Conservation (phyloP, 2,888 invertebrate genomes). For the Diachrysia chrysitis region DNA sequence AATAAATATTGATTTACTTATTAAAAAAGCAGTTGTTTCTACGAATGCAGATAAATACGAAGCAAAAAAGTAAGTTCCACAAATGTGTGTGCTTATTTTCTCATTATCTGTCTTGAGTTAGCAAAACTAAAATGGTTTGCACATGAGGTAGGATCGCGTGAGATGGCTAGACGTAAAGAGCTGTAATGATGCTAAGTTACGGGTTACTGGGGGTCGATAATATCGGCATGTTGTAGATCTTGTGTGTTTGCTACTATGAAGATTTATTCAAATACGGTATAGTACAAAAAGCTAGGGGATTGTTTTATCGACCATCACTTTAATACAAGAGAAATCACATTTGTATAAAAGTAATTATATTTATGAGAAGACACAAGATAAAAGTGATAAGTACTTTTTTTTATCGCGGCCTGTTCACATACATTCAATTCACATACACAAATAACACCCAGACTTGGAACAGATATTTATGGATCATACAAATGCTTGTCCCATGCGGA, state of each 20-base stretch:
- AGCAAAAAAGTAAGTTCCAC: not conserved
- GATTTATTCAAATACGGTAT: not conserved
- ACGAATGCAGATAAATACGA: not conserved
- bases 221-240: not conserved
- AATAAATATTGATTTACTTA: too few relatives aligned
- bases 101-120: constrained; percentile 6
- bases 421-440: too few relatives aligned
- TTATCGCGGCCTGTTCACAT: too few relatives aligned
- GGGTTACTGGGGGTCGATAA: constrained; percentile 31
- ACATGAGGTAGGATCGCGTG: constrained; percentile 36
- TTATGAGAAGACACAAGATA: not conserved
- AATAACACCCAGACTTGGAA: too few relatives aligned
- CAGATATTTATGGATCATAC: too few relatives aligned
- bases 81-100: not conserved
- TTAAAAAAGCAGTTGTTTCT: not conserved
- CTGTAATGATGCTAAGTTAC: constrained; percentile 37
- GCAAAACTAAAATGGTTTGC: constrained; percentile 20
- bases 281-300: not conserved
- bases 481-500: too few relatives aligned
- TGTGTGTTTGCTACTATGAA: not conserved
- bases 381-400: too few relatives aligned
- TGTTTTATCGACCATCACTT: not conserved
- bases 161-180: constrained; percentile 25
- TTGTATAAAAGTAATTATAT: not conserved
- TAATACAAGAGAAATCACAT: too few relatives aligned